Evolutionary conservation across 1,140 invertebrate genomes (phyloP).

Genomic region (Macrobrachium nipponense): DNA sequence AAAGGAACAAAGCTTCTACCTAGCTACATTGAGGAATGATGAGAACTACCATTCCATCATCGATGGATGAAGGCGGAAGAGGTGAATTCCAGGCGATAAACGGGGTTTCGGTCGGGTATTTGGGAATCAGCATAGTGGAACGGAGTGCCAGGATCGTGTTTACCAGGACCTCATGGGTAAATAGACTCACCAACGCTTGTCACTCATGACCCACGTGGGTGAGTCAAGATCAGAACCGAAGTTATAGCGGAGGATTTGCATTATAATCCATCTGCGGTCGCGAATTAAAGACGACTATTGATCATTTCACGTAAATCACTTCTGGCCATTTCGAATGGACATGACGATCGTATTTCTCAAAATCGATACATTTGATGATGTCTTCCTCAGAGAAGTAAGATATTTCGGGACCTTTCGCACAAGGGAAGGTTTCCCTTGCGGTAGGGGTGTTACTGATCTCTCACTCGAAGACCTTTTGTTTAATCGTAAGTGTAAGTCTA

Average conservation of each 20-base stretch:
- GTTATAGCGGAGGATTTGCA: neutral
- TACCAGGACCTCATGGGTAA: slow-evolving; percentile 57
- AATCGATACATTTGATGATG: slow-evolving; percentile 56
- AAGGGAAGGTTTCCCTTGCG: slow-evolving; percentile 23
- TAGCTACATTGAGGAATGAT: too few species aligned
- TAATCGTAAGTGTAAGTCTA: too few species aligned
- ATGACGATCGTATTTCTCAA: slow-evolving; percentile 40
- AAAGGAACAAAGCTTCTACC: too few species aligned
- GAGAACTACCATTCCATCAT: too few species aligned
- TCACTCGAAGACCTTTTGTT: neutral
- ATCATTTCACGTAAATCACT: neutral
- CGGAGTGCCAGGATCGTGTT: slow-evolving; percentile 60
- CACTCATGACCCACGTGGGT: slow-evolving; percentile 61
- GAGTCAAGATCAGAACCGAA: slow-evolving; percentile 43
- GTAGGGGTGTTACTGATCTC: neutral
- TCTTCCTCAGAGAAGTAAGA: neutral
- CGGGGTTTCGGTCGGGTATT: slow-evolving; percentile 42
- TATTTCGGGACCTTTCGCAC: neutral
- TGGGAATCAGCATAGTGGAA: slow-evolving; percentile 57
- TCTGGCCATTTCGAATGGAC: slow-evolving; percentile 29
- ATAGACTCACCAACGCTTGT: slow-evolving; percentile 59
- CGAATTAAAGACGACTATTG: slow-evolving; percentile 29
- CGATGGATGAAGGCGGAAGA: neutral
- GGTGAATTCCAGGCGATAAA: slow-evolving; percentile 28
- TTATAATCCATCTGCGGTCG: slow-evolving; percentile 5